Percentiles rank a stretch among this genome's conserved stretches.
phyloP scores from a whole-genome alignment of 2,888 invertebrate species.

The Diploptera punctata region DNA sequence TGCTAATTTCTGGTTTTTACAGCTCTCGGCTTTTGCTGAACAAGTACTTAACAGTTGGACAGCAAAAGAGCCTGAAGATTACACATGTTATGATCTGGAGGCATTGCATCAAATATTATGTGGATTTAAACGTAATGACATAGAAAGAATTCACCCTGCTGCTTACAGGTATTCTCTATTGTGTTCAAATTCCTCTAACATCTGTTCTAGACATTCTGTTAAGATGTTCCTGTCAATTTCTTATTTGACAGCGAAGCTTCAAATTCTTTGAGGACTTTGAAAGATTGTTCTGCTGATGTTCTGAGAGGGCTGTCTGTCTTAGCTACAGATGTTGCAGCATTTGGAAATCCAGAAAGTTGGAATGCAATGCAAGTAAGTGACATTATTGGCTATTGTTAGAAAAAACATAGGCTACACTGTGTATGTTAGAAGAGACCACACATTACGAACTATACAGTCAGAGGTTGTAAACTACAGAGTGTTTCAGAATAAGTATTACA shows the following conservation, averaged over 20 bases:
- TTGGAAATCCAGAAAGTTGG: slow-evolving; percentile 51
- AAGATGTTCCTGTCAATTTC: not conserved
- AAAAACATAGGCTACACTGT: no score
- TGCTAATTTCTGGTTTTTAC: slow-evolving; percentile 19
- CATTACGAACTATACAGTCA: no score
- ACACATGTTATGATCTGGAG: slow-evolving; percentile 62
- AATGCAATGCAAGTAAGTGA: not conserved
- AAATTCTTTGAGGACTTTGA: slow-evolving; percentile 56
- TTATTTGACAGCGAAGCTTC: slow-evolving; percentile 55
- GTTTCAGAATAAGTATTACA: no score
- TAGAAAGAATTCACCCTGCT: slow-evolving; percentile 60
- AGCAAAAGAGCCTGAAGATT: slow-evolving; percentile 62
- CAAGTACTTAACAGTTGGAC: slow-evolving; percentile 60
- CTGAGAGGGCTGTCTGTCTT: slow-evolving; percentile 58
- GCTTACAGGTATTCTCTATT: slow-evolving; percentile 57
- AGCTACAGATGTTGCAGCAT: slow-evolving; percentile 56
- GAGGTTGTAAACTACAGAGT: no score
- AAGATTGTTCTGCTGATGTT: slow-evolving; percentile 57
- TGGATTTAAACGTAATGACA: slow-evolving; percentile 61
- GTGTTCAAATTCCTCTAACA: no score
- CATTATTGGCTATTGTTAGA: no score
- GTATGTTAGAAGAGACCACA: no score
- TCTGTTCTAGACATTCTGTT: no score
- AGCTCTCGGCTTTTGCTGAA: slow-evolving; percentile 58
- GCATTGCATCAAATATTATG: slow-evolving; percentile 64